Evolutionary conservation across 2,113 vertebrate genomes (phyloP).

Genomic region (Leuciscus idus): DNA sequence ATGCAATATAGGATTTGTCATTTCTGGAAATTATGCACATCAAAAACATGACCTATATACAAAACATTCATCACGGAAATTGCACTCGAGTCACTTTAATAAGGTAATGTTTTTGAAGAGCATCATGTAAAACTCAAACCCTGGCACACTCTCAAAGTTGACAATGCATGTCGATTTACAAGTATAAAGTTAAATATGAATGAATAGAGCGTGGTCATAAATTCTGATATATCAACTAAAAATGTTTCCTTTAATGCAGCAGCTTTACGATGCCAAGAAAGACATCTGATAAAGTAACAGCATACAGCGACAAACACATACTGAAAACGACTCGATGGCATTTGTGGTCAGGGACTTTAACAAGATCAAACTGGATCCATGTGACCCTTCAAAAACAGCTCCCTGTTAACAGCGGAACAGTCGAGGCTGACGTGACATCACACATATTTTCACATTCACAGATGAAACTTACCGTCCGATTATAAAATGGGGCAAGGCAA

Average conservation of each 20-base stretch:
- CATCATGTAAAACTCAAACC: neutral
- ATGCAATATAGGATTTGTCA: neutral
- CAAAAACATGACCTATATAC: neutral
- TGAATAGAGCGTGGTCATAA: neutral
- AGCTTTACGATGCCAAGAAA: neutral
- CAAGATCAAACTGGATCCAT: conserved; percentile 27
- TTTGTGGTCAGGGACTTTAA: conserved; percentile 4
- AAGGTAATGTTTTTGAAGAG: neutral
- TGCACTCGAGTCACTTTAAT: neutral
- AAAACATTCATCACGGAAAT: neutral
- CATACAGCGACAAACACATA: neutral
- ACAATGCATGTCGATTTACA: conserved; percentile 54
- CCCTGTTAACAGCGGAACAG: neutral
- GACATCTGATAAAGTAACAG: neutral
- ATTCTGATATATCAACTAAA: neutral
- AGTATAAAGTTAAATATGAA: conserved; percentile 26
- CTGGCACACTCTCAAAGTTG: conserved; percentile 2
- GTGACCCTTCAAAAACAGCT: conserved; percentile 18
- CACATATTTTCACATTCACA: neutral
- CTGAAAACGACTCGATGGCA: neutral
- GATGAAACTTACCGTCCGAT: conserved; percentile 80
- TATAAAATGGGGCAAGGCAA: conserved; percentile 91
- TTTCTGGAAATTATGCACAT: neutral
- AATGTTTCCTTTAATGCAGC: neutral
- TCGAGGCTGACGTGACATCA: neutral